Evolutionary conservation across 1,140 invertebrate species (phyloP).

Genomic region (Diploscapter pachys): DNA sequence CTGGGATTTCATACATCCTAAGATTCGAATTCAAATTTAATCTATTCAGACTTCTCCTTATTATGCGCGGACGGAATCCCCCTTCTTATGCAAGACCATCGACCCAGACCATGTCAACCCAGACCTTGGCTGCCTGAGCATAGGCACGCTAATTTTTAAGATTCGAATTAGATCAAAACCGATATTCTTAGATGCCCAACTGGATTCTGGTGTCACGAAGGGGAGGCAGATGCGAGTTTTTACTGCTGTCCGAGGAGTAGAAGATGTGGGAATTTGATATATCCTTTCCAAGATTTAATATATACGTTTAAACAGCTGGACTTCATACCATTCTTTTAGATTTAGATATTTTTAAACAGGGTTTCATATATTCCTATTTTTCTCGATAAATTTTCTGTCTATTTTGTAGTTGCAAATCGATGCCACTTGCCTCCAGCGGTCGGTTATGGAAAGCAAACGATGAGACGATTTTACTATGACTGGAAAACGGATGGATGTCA

Average conservation of each 20-base stretch:
- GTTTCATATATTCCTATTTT: neutral
- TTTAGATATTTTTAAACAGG: neutral
- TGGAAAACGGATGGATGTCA: slow-evolving; percentile 34
- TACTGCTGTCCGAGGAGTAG: slow-evolving; percentile 39
- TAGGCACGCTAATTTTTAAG: neutral
- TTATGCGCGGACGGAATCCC: slow-evolving; percentile 37
- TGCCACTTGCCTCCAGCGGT: slow-evolving; percentile 33
- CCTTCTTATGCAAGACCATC: slow-evolving; percentile 36
- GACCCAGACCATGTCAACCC: slow-evolving; percentile 34
- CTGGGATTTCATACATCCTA: neutral
- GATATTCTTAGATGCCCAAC: slow-evolving; percentile 27
- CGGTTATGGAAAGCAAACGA: slow-evolving; percentile 30
- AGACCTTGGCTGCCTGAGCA: slow-evolving; percentile 25
- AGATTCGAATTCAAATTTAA: neutral
- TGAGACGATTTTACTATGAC: slow-evolving; percentile 36
- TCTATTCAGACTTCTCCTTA: slow-evolving; percentile 36
- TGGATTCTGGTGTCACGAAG: slow-evolving; percentile 41
- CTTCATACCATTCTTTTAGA: neutral
- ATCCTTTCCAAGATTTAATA: too few species aligned
- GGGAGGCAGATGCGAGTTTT: slow-evolving; percentile 26
- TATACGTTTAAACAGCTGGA: too few species aligned
- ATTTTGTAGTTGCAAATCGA: slow-evolving; percentile 24
- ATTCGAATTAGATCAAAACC: neutral
- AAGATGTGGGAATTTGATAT: slow-evolving; percentile 17
- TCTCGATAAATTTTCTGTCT: neutral